A percentile compares a stretch with the other conserved stretches of the same genome.
These are phyloP conservation scores for Pangasianodon gigas DNA, from an alignment of 2,113 vertebrate species.

Conservation along the genomic window DNA sequence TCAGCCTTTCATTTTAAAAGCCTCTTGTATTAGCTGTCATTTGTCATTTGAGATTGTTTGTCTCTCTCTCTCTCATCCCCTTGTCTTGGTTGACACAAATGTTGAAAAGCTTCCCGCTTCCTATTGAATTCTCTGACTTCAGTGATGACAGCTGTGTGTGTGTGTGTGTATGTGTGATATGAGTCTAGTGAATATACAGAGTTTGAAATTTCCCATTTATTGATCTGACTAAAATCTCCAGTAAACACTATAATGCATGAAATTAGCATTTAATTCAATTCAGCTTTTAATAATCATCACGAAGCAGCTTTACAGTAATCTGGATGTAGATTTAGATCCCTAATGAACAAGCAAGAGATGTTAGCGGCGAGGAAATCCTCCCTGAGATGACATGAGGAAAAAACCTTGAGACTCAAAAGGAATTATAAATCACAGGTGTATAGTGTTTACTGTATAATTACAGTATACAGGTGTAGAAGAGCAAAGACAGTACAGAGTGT, in stretches of 20 bases:
- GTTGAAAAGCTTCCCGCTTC: not conserved
- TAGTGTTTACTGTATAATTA: no score
- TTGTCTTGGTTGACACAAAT: not conserved
- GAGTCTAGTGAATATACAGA: not conserved
- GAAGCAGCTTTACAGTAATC: not conserved
- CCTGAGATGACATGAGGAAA: not conserved
- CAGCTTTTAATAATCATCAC: not conserved
- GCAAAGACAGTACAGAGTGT: no score
- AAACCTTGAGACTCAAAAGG: not conserved
- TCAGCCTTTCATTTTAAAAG: slow-evolving; percentile 29
- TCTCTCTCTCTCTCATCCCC: not conserved
- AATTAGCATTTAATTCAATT: not conserved
- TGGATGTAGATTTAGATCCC: not conserved
- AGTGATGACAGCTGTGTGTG: not conserved
- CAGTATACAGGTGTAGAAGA: not conserved
- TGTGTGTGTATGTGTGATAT: not conserved
- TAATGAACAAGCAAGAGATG: no score
- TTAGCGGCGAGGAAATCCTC: not conserved
- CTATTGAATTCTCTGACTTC: not conserved
- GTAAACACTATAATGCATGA: not conserved
- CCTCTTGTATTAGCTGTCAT: slow-evolving; percentile 39
- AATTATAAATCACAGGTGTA: not conserved
- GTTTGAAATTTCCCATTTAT: not conserved
- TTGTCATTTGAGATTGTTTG: slow-evolving; percentile 30
- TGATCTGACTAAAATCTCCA: not conserved